Evolutionary conservation across 2,113 vertebrate genomes (phyloP).

Genomic region (Macaca mulatta): DNA sequence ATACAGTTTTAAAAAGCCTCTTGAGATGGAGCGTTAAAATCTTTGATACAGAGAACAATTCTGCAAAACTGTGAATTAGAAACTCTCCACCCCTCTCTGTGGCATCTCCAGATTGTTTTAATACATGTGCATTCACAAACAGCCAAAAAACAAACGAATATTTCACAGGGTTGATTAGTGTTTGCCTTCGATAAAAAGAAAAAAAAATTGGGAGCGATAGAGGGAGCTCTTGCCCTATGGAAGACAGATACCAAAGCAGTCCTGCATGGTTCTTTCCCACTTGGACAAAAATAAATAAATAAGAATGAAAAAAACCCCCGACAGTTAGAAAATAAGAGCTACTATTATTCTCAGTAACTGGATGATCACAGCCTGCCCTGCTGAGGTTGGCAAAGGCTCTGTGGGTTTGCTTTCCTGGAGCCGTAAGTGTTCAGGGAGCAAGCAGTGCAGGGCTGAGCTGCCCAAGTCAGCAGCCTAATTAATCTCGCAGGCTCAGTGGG

Average conservation of each 20-base stretch:
- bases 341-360: constrained; percentile 23
- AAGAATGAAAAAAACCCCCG: constrained; percentile 43
- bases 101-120: fast-evolving
- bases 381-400: constrained; percentile 32
- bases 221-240: constrained; percentile 76
- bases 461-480: constrained; percentile 59
- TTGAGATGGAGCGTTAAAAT: too few species aligned
- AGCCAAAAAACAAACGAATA: fast-evolving
- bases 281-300: constrained; percentile 43
- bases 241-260: fast-evolving
- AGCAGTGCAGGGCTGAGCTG: background rate
- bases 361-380: constrained; percentile 34
- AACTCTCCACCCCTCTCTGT: fast-evolving
- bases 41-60: background rate
- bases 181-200: too few species aligned
- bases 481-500: constrained; percentile 62
- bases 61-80: too few species aligned
- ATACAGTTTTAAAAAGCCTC: background rate
- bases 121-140: fast-evolving
- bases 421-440: constrained; percentile 38
- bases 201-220: background rate
- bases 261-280: background rate
- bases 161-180: fast-evolving
- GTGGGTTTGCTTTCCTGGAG: background rate
- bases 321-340: constrained; percentile 58